Evolutionary conservation across 2,888 invertebrate species (phyloP), one percentile per base, ranked within the genome.

Genomic region (Drosophila maculinotata): DNA sequence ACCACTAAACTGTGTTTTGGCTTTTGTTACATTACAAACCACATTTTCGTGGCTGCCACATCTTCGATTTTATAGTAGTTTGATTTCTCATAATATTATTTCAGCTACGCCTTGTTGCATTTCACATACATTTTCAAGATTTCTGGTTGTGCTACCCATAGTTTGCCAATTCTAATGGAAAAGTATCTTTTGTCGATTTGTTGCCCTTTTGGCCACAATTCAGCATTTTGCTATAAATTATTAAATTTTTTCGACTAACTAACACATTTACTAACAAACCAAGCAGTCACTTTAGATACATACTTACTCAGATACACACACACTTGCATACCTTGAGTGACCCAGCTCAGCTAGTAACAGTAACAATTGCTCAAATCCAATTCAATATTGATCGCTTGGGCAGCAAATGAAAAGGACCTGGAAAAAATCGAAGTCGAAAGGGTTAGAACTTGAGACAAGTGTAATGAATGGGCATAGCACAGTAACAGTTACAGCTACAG

Each of bases 1-100:
- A 88, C 89, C 90, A 90, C 90, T 86, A 90, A 90, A 89, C 85
- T 90, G 89, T 88, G 89, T 90, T 89, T 89, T 87, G 85, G 87
- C 90, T 89, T 90, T 88, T 81, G 83, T 82, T 81, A 74, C 75
- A 80, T 78, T 83, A 52, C 66, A 59, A 84, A 82, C 89, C 90
- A 75, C 89, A 86, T 81, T 82, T 81, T 74, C 69, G 86, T 79
- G 90, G 90, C 70, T 84, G 68, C 52, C 48, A 60, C 67, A 72
- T 56, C 87, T 88, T 88, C 69, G 79, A 86, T 88, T 86, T 76
- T 70, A 59, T 49, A 60, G 69, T 83, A 3, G 20, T 75, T 68
- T 80, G 76, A 33, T 77, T 75, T 80, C 78, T 69, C 65, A 75
- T 77, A 79, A 76, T 68, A 71, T 84, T 77, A 68, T 78, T 73